Base-by-base conservation (phyloP, 2,113 vertebrate genomes). In the Alouatta palliata region DNA sequence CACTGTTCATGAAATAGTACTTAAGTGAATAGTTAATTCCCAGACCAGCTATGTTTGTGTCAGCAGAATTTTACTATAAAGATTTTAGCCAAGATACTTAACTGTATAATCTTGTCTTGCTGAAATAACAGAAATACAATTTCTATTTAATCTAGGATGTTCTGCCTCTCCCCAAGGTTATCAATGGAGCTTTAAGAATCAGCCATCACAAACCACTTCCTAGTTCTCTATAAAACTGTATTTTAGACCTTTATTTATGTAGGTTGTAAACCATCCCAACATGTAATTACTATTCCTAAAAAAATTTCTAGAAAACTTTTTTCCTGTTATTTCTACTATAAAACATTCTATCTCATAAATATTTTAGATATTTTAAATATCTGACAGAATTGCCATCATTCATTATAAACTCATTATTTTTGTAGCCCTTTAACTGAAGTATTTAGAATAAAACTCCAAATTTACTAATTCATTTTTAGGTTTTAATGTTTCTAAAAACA, bases 401-500 rank as follows among this genome's bases (percentile, higher is more conserved):
- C 17, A 56, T 91, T 66, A 90, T 6, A 71, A 88, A 85, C 23
- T 21, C 91, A 81, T 52, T 71, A 52, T 77, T 82, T 94, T 87
- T 94, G 54, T n/a, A 68, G 40, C 4, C 52, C 17, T 92, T 97
- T 95, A 58, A 94, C 12, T 47, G 49, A 92, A 23, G 30, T 71
- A 56, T 89, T 91, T 77, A 79, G 25, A 94, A 83, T 83, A 86
- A 77, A 75, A 91, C 17, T 56, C 21, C 13, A 49, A 40, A 61
- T 37, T 66, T 71, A 70, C 27, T 49, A 56, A 58, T 37, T 87
- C 37, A n/a, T 73, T 87, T 85, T 76, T 70, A 37, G 3, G 12
- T 66, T 92, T 90, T 49, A 64, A 43, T 64, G n/a, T 92, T 82
- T 95, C 61, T 92, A 90, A 90, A 92, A 91, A 58, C 13, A 6